phyloP scores from a whole-genome alignment of 64 coral and sea anemone genomes.

The Porites lutea region DNA sequence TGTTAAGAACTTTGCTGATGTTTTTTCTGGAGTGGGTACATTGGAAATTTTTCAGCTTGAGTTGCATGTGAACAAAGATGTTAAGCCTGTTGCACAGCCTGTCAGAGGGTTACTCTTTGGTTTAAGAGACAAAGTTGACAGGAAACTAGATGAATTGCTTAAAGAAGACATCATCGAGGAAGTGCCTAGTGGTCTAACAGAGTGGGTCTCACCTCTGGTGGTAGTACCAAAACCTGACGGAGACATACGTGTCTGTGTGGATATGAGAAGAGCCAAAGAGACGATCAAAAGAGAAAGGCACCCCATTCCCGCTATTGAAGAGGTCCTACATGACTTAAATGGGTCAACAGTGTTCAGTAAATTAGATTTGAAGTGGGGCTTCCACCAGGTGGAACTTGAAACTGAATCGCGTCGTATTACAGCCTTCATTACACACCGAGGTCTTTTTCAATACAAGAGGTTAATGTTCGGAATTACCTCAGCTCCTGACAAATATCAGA shows the following conservation, averaged over 20 bases:
- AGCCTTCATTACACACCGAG: background rate
- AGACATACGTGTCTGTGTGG: background rate
- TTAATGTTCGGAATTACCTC: too few relatives aligned
- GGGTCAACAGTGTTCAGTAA: background rate
- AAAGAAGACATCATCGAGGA: constrained; percentile 54
- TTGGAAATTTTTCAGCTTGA: constrained; percentile 43
- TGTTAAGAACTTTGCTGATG: constrained; percentile 17
- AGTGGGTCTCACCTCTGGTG: background rate
- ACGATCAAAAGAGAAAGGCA: background rate
- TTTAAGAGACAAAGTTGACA: constrained; percentile 59
- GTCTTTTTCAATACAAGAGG: background rate
- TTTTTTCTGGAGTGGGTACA: constrained; percentile 62
- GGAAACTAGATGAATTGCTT: constrained; percentile 60
- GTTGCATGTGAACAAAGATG: constrained; percentile 49
- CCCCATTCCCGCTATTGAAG: background rate
- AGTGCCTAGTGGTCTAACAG: background rate
- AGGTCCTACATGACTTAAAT: background rate
- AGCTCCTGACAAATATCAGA: too few relatives aligned
- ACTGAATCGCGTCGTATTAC: background rate
- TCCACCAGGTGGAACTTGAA: constrained; percentile 2
- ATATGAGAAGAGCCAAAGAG: background rate
- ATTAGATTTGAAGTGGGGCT: background rate
- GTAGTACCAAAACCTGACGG: background rate
- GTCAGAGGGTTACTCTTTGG: constrained; percentile 63
- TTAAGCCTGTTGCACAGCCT: constrained; percentile 53